Percentiles rank a stretch among this genome's conserved stretches.
Conservation (phyloP, 2,888 invertebrate genomes). For the Thecophora atra region DNA sequence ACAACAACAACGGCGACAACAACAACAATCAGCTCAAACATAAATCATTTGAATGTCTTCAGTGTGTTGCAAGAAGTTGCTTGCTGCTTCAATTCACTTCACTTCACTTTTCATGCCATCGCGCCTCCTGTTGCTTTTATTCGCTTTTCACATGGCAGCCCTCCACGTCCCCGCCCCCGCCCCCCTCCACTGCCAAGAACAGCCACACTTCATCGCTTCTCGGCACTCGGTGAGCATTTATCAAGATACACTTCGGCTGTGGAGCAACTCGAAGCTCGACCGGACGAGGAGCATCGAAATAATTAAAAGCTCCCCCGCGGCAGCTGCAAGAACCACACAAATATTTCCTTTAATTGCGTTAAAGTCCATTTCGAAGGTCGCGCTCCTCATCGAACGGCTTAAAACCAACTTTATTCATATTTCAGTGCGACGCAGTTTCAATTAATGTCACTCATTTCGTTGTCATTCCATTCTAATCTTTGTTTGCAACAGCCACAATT, state of each 20-base stretch:
- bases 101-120: not conserved
- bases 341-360: no score
- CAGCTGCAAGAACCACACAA: not conserved
- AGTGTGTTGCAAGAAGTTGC: not conserved
- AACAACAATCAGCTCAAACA: not conserved
- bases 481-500: no score
- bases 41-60: not conserved
- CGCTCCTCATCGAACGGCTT: no score
- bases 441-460: not conserved
- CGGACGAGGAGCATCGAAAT: slow-evolving; percentile 26
- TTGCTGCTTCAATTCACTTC: slow-evolving; percentile 5
- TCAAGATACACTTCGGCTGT: slow-evolving; percentile 36
- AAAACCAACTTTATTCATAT: not conserved
- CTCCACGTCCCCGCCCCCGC: not conserved
- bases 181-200: not conserved
- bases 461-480: no score
- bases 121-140: not conserved
- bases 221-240: slow-evolving; percentile 33
- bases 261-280: slow-evolving; percentile 28
- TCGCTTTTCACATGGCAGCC: not conserved
- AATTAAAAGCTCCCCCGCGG: slow-evolving; percentile 5
- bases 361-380: no score
- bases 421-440: not conserved
- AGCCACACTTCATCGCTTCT: slow-evolving; percentile 7
- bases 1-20: no score